Evolutionary conservation across 1,140 invertebrate species (phyloP), one percentile per base, ranked within the genome.

Genomic region (Caerostris extrusa): DNA sequence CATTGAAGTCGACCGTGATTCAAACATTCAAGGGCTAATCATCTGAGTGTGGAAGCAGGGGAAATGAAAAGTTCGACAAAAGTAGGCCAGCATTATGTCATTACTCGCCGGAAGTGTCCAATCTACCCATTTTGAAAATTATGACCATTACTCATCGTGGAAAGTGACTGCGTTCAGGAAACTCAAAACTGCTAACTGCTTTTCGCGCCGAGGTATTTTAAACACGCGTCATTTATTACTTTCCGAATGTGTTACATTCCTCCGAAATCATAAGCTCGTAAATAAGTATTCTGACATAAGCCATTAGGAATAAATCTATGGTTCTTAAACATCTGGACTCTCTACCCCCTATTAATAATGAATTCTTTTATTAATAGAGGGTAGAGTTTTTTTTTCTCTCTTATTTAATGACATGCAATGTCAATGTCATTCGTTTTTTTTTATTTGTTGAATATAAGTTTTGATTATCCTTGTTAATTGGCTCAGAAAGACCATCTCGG

Each of bases 41-140:
- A 34, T 34, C 34, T 34, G 34, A 77, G 69, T 77, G 7, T 50
- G 7, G 60, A 61, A 61, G 12, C 60, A 61, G 17, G 60, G 60
- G 60, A 61, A 61, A 61, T 61, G 60, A 61, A 61, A 53, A 77
- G 19, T 77, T 77, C 12, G 3, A 34, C 69, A 50, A 77, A 77
- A 77, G 69, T 77, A 77, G 8, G 8, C 50, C 34, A 34, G 69
- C 69, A 77, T 77, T 34, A 77, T 50, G 69, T 77, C 69, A 77
- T 77, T 77, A 77, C 34, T 77, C 12, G 69, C 19, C 69, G 69
- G 69, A 50, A 77, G 34, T 34, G 69, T 50, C 19, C 69, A 77
- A 77, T 77, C 50, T 77, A 34, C 69, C 12, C 69, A 77, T 34
- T 77, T 77, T 12, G 69, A 12, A 77, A 77, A 19, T 77, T 77